Conservation (phyloP, 2,113 vertebrate genomes). For the Periophthalmodon schlosseri region DNA sequence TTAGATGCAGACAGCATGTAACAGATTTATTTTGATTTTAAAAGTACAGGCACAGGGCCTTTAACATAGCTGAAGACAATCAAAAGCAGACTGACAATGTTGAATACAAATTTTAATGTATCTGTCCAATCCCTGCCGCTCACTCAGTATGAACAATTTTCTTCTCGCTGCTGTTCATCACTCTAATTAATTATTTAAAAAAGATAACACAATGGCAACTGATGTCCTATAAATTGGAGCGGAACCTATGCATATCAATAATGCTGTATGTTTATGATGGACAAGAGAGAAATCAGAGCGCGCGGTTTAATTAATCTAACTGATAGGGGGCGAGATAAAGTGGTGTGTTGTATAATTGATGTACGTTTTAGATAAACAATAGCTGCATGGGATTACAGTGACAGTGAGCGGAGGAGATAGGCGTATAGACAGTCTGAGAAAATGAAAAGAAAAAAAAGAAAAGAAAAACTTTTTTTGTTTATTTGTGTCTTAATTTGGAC, state of each 20-base stretch:
- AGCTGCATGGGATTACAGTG: not conserved
- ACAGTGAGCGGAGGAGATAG: constrained; percentile 13
- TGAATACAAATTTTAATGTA: not conserved
- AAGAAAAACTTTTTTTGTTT: not conserved
- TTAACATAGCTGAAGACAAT: not conserved
- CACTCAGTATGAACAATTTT: not conserved
- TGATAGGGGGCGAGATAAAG: not conserved
- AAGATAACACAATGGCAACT: not conserved
- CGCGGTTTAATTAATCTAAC: constrained; percentile 5
- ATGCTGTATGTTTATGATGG: not conserved
- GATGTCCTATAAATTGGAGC: constrained; percentile 1
- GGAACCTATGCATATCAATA: not conserved
- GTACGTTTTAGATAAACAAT: constrained; percentile 1
- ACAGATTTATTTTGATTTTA: no score
- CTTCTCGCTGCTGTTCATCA: not conserved
- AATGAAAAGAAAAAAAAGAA: not conserved
- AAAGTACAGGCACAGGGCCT: no score
- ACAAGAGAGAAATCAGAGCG: not conserved
- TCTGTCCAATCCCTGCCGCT: not conserved
- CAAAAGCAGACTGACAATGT: not conserved
- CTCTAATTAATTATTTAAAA: not conserved
- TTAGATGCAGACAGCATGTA: no score
- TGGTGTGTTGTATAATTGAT: constrained; percentile 1
- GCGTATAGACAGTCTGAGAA: constrained; percentile 1
- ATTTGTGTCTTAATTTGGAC: not conserved